Evolutionary conservation across 2,888 invertebrate genomes (phyloP).

Genomic region (Spisula solida): DNA sequence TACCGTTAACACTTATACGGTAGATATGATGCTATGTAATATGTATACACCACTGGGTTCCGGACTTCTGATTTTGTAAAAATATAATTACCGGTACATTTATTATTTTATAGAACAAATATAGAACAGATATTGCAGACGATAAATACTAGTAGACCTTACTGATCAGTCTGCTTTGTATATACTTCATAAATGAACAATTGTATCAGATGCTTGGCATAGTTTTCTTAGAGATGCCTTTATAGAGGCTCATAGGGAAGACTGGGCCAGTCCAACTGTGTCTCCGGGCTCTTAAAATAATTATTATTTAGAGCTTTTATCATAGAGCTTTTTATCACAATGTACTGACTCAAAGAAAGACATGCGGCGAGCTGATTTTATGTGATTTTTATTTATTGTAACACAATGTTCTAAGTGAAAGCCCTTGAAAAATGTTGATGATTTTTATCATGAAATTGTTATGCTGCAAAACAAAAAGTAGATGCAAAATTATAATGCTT

Average conservation of each 20-base stretch:
- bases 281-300: no score
- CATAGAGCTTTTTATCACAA: background rate
- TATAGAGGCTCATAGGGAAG: background rate
- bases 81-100: no score
- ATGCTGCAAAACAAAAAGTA: background rate
- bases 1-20: background rate
- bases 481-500: background rate
- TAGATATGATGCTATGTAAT: background rate
- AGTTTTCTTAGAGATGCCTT: background rate
- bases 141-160: no score
- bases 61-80: background rate
- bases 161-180: background rate
- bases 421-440: background rate
- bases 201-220: no score
- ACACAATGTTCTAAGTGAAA: background rate
- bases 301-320: background rate
- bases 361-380: background rate
- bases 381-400: background rate
- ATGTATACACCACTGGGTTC: background rate
- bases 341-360: background rate
- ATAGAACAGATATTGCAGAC: no score
- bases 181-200: background rate
- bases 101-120: background rate
- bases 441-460: background rate
- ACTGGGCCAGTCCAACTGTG: no score